Percentiles rank a stretch among this genome's conserved stretches.
phyloP scores from a whole-genome alignment of 2,113 vertebrate species.

The Prunella fulvescens region DNA sequence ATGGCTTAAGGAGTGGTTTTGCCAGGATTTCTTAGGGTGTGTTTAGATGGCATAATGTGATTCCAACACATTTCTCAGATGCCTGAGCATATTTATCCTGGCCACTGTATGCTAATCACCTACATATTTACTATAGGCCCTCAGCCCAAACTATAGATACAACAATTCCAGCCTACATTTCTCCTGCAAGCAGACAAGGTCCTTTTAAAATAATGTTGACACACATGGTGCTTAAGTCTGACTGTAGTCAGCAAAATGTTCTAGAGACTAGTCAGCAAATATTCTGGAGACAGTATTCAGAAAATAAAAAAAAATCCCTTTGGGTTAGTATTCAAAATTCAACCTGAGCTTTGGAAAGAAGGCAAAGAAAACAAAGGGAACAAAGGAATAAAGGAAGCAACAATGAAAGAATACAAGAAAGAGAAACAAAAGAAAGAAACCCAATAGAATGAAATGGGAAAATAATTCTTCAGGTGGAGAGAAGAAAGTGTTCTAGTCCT shows the following conservation, averaged over 20 bases:
- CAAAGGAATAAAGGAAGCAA: background rate
- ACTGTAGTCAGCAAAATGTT: background rate
- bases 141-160: background rate
- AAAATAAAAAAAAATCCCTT: background rate
- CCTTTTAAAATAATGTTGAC: background rate
- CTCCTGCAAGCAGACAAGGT: background rate
- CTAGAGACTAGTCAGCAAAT: background rate
- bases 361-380: background rate
- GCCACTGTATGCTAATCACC: background rate
- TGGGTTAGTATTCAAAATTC: background rate
- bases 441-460: too few species aligned
- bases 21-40: background rate
- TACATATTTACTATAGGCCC: background rate
- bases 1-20: background rate
- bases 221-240: background rate
- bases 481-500: background rate
- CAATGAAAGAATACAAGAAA: background rate
- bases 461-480: background rate
- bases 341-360: background rate
- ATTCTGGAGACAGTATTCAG: background rate
- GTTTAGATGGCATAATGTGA: background rate
- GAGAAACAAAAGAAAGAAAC: background rate
- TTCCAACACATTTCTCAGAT: slow-evolving; percentile 13
- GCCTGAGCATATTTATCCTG: background rate
- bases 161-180: background rate